phyloP scores from a whole-genome alignment of 2,797 vertebrate genomes.

The Ciconia nigra region DNA sequence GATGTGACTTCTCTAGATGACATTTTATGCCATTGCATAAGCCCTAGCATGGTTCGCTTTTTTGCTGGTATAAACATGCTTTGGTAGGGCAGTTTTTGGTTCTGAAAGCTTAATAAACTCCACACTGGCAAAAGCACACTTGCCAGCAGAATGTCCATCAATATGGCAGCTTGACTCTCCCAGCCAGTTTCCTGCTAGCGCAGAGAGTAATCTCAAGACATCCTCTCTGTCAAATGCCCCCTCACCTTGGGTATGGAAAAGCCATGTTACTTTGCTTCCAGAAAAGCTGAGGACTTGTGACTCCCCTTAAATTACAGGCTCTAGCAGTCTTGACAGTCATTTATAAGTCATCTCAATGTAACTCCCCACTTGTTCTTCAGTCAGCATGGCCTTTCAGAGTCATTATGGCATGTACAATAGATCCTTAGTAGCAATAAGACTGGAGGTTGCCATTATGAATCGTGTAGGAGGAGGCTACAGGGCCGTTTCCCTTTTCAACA shows the following conservation, averaged over 20 bases:
- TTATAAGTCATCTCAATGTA: not conserved
- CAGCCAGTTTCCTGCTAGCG: not conserved
- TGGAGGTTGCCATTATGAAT: not conserved
- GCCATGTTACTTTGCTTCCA: not conserved
- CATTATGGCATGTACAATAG: rapidly evolving
- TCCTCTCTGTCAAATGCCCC: not conserved
- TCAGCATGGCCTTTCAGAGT: not conserved
- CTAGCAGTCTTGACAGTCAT: not conserved
- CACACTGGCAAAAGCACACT: not conserved
- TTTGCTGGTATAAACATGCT: not conserved
- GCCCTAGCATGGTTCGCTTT: not conserved
- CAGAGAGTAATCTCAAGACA: not conserved
- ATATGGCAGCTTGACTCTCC: not conserved
- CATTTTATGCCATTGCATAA: not conserved
- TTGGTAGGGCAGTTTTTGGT: not conserved
- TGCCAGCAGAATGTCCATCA: not conserved
- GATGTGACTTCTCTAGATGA: not conserved
- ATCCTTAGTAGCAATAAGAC: not conserved
- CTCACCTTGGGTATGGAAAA: not conserved
- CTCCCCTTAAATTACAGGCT: not conserved
- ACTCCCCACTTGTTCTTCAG: not conserved
- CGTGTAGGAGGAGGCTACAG: rapidly evolving
- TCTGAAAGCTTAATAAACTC: not conserved
- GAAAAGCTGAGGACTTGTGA: not conserved
- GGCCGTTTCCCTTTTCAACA: not conserved